Conservation (phyloP, 2,797 vertebrate species). For the Peromyscus eremicus region DNA sequence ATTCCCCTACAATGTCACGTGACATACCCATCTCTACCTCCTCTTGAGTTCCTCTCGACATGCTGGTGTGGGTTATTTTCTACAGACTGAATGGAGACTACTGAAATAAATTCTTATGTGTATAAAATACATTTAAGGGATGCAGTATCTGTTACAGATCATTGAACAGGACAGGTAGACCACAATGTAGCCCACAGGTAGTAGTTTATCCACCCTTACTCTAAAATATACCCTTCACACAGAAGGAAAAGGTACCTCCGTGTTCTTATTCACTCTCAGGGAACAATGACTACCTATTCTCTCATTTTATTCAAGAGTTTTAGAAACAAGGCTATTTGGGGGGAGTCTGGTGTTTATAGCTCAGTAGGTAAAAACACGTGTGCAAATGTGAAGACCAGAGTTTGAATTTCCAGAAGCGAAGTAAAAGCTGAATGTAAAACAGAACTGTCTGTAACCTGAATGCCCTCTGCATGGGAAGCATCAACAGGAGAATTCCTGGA, state of each 20-base stretch:
- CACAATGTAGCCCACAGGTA: neutral
- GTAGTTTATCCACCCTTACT: neutral
- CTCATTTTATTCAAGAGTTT: neutral
- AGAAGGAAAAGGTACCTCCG: neutral
- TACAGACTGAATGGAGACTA: neutral
- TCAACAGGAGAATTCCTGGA: neutral
- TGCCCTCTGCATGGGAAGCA: neutral
- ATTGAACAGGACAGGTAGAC: neutral
- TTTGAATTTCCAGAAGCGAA: neutral
- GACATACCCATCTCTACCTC: conserved; percentile 16
- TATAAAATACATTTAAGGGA: conserved; percentile 24
- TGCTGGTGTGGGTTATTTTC: neutral
- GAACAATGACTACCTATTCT: neutral
- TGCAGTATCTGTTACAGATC: neutral
- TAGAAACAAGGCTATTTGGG: neutral
- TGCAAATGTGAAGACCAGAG: neutral
- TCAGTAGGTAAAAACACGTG: neutral
- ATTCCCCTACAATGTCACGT: neutral
- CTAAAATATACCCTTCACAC: conserved; percentile 8
- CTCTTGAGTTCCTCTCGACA: conserved; percentile 11
- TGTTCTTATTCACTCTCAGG: neutral
- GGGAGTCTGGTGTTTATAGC: neutral
- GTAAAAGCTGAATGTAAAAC: neutral
- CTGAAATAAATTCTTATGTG: conserved; percentile 46
- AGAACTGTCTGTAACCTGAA: neutral